Evolutionary conservation across 2,113 vertebrate genomes (phyloP), one percentile per base, ranked within the genome.

Genomic region (Syrmaticus mikado): DNA sequence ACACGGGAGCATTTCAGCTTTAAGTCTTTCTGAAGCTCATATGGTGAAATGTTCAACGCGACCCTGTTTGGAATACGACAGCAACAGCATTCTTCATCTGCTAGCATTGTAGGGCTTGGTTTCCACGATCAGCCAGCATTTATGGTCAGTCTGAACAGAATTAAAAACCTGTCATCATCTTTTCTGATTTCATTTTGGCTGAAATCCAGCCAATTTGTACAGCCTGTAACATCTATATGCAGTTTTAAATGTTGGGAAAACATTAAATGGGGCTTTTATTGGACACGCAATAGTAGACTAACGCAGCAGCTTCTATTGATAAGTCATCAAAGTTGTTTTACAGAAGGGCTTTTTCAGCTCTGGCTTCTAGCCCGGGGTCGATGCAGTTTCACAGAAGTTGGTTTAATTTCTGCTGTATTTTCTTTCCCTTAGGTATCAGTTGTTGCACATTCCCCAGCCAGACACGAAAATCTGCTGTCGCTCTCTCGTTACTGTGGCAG

Each of bases 281-380:
- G 58, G 41, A 64, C 11, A 28, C 28, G 68, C 76, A 91, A 70
- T 66, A 1, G 1, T 10, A 65, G 71, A 43, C 52, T 87, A 83
- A 93, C 75, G 81, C 80, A 61, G 68, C 74, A 85, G 34, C 61
- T 83, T 70, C 78, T 94, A 52, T 38, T 89, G 83, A 60, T 90
- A 93, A 91, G 55, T 85, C 61, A 89, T 91, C 80, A 75, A 75
- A 89, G 68, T 55, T 88, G 66, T 90, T 93, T 95, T 90, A 79
- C 24, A 38, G 79, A 80, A 75, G 53, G 87, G 45, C 65, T 43
- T 80, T 94, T 83, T 73, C 68, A 60, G 57, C 48, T 50, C 58
- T 92, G 91, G 79, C 93, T 93, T 89, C 82, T 75, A 86, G 91
- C 83, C 83, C 34, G 48, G 76, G 71, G 85, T 96, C 8, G 13